These are phyloP conservation scores for Pseudocheirus occidentalis DNA, from an alignment of 2,797 vertebrate genomes.

Conservation along the genomic window DNA sequence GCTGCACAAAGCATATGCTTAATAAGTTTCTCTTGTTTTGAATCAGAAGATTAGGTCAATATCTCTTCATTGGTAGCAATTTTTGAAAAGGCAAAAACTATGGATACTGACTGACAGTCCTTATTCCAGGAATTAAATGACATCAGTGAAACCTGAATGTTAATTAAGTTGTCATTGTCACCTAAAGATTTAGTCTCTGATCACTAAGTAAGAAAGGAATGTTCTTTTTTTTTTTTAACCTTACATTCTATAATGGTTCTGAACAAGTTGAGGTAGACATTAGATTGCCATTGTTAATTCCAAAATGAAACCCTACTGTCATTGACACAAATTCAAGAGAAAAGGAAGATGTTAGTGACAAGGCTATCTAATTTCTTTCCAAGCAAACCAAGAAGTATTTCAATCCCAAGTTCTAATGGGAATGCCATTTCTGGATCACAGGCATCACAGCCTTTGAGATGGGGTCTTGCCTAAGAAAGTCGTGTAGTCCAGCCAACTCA, in stretches of 20 bases:
- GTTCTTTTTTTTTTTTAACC: not conserved
- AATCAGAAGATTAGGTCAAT: slow-evolving; percentile 23
- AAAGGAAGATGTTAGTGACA: not conserved
- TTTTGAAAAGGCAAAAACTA: slow-evolving; percentile 25
- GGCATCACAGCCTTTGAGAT: not conserved
- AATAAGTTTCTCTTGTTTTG: not conserved
- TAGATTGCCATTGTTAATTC: not conserved
- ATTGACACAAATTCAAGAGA: not conserved
- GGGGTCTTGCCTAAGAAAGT: not conserved
- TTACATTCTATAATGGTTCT: not conserved
- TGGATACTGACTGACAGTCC: not conserved
- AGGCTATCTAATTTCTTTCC: not conserved
- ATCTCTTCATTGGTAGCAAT: not conserved
- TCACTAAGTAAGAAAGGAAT: not conserved
- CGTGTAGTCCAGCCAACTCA: not conserved
- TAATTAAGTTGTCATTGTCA: not conserved
- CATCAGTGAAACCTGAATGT: slow-evolving; percentile 13
- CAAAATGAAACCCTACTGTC: not conserved
- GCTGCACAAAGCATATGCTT: not conserved
- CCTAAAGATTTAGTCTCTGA: slow-evolving; percentile 12
- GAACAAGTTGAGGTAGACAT: not conserved
- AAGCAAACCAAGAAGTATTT: not conserved
- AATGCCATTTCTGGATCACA: not conserved
- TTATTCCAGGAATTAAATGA: slow-evolving; percentile 28
- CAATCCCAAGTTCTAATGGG: not conserved